A percentile compares a stretch with the other conserved stretches of the same genome.
These are phyloP conservation scores for Pocillopora verrucosa DNA, from an alignment of 64 coral and sea anemone species.

Conservation along the genomic window DNA sequence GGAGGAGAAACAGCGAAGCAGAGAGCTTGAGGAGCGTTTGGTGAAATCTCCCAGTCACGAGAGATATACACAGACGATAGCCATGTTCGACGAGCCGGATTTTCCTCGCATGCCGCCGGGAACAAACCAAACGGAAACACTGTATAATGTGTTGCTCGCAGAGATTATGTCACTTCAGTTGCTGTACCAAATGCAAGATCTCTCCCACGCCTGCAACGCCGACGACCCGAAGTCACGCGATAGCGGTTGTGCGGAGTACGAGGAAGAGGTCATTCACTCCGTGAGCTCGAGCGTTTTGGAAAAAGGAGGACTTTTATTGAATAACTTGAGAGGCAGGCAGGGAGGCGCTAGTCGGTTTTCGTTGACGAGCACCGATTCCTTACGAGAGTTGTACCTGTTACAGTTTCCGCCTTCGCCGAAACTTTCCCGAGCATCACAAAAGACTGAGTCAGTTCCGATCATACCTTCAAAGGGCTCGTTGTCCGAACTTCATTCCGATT, in stretches of 20 bases:
- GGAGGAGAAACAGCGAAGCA: conserved; percentile 45
- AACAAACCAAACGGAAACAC: conserved; percentile 58
- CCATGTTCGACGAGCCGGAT: conserved; percentile 23
- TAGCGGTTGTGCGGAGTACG: conserved; percentile 84
- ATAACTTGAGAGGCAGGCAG: conserved; percentile 66
- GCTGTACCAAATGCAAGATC: conserved; percentile 91
- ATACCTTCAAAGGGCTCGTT: conserved; percentile 14
- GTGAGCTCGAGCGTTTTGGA: conserved; percentile 79
- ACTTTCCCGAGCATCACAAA: conserved; percentile 23
- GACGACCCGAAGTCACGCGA: conserved; percentile 64
- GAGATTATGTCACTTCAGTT: conserved; percentile 95
- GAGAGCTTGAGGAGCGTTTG: not conserved
- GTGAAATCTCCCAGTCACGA: conserved; percentile 33
- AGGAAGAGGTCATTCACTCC: conserved; percentile 78
- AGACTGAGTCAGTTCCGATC: conserved; percentile 21
- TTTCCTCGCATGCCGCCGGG: conserved; percentile 46
- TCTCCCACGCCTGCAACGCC: conserved; percentile 66
- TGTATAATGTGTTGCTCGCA: conserved; percentile 84
- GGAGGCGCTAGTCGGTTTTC: conserved; percentile 65
- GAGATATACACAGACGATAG: conserved; percentile 16
- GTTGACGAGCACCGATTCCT: conserved; percentile 70
- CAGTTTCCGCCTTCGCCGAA: conserved; percentile 49
- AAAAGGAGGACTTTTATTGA: conserved; percentile 83
- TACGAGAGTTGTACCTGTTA: conserved; percentile 66
- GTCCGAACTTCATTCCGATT: conserved; percentile 34